phyloP scores from a whole-genome alignment of 2,113 vertebrate species.

The Rattus rattus region DNA sequence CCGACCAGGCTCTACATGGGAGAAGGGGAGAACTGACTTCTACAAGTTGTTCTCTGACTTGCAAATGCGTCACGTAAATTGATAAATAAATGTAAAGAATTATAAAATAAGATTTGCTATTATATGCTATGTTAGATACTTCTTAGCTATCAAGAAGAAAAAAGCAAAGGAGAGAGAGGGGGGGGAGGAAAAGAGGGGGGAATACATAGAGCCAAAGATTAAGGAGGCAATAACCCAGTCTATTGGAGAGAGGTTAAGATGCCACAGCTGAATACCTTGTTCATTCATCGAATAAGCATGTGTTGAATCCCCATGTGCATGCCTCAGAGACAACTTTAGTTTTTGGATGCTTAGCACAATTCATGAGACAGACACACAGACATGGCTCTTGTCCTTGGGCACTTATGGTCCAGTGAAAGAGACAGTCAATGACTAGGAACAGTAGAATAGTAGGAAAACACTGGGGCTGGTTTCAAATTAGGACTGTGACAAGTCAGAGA shows the following conservation, averaged over 20 bases:
- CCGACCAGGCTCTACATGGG: neutral
- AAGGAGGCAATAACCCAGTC: neutral
- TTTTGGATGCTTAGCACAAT: neutral
- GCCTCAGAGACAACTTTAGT: neutral
- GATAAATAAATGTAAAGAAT: neutral
- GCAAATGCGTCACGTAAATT: neutral
- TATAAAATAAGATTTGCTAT: neutral
- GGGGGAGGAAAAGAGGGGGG: neutral
- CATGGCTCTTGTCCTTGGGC: neutral
- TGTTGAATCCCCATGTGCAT: neutral
- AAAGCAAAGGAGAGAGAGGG: neutral
- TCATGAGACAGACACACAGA: neutral
- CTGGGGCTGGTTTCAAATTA: neutral
- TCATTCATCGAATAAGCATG: neutral
- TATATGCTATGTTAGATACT: neutral
- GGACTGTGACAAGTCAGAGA: neutral
- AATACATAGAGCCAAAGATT: neutral
- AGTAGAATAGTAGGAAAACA: neutral
- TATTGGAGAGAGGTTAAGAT: neutral
- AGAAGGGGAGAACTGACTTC: neutral
- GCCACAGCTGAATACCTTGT: neutral
- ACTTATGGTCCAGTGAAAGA: neutral
- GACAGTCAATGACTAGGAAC: neutral
- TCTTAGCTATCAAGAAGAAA: neutral
- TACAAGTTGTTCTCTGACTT: neutral